These are phyloP conservation scores for Caenorhabditis sp. DNA, from an alignment of 2,888 invertebrate species.

Conservation along the genomic window DNA sequence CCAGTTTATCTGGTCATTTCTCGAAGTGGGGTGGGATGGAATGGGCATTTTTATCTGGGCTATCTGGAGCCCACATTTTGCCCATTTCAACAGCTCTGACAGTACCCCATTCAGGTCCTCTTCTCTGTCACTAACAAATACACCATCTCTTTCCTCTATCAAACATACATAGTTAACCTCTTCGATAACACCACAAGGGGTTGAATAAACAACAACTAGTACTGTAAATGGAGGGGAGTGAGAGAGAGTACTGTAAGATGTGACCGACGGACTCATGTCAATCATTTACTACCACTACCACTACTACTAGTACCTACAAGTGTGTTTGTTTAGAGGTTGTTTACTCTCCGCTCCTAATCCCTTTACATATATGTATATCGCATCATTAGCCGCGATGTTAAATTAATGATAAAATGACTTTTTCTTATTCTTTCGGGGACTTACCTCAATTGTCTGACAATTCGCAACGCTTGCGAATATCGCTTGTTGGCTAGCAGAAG, in stretches of 20 bases:
- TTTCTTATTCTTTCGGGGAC: constrained; percentile 3
- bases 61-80: no score
- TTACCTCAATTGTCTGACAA: constrained; percentile 62
- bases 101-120: no score
- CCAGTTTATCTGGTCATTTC: no score
- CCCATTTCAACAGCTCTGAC: no score
- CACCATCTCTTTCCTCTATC: no score
- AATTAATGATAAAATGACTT: no score
- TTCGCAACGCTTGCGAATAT: constrained; percentile 61
- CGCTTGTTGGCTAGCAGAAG: constrained; percentile 67
- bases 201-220: background rate
- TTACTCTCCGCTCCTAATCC: background rate
- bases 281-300: background rate
- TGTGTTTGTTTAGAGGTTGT: background rate
- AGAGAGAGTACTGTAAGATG: no score
- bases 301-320: background rate
- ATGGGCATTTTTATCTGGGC: no score
- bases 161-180: no score
- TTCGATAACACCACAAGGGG: background rate
- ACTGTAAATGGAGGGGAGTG: background rate
- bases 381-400: background rate
- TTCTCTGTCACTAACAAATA: no score
- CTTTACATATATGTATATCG: background rate
- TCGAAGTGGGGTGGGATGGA: no score
- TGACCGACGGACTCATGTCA: background rate